Evolutionary conservation across 2,888 invertebrate genomes (phyloP).

Genomic region (Dyspetes luteomarginatus): DNA sequence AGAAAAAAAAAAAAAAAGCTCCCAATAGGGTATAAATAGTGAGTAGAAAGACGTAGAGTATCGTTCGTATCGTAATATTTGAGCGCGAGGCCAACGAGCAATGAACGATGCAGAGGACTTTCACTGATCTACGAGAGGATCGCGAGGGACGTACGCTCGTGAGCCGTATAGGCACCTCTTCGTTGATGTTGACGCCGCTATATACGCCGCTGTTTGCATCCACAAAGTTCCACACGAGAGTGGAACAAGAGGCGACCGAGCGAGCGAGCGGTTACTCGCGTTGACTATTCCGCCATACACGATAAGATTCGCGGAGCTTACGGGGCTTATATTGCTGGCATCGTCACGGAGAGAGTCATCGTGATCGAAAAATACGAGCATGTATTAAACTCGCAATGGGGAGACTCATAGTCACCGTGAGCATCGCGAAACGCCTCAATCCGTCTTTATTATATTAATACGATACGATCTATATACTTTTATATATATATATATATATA

Average conservation of each 20-base stretch:
- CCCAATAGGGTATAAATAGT: constrained; percentile 56
- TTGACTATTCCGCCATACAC: no score
- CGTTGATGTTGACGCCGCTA: background rate
- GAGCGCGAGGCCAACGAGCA: constrained; percentile 65
- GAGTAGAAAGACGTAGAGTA: constrained; percentile 23
- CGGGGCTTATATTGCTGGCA: no score
- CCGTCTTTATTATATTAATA: constrained; percentile 56
- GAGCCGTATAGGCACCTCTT: constrained; percentile 49
- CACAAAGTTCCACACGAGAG: no score
- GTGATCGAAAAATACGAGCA: constrained; percentile 25
- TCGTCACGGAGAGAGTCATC: constrained; percentile 33
- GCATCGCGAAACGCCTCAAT: constrained; percentile 50
- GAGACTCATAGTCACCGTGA: constrained; percentile 35
- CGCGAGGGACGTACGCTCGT: constrained; percentile 59
- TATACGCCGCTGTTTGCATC: constrained; percentile 30
- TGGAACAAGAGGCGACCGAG: no score
- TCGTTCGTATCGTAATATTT: constrained; percentile 57
- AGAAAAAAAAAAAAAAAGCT: constrained; percentile 36
- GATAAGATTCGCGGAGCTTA: no score
- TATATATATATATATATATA: constrained; percentile 16
- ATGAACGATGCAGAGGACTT: constrained; percentile 69
- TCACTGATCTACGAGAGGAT: constrained; percentile 79
- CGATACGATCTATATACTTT: constrained; percentile 43
- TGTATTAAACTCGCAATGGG: background rate
- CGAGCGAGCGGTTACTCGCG: no score